phyloP scores from a whole-genome alignment of 35 echinoderm and acorn worm species.

The Strongylocentrotus purpuratus region DNA sequence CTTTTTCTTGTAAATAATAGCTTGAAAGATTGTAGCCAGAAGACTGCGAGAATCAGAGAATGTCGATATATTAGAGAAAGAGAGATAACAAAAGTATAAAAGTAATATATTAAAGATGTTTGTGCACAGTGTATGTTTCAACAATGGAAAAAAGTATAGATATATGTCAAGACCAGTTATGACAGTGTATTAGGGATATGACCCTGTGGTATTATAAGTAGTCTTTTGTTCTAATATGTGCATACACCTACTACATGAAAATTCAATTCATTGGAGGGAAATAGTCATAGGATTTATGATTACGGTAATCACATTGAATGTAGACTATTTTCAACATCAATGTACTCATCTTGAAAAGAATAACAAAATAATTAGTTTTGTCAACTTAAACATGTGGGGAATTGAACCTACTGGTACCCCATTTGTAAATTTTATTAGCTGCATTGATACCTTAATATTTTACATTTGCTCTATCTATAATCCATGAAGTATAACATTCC shows the following conservation, averaged over 20 bases:
- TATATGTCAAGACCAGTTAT: neutral
- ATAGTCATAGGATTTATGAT: too few relatives aligned
- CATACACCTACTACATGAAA: neutral
- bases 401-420: neutral
- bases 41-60: neutral
- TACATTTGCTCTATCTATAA: neutral
- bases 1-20: slow-evolving; percentile 13
- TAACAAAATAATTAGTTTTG: neutral
- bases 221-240: neutral
- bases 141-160: neutral
- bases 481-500: neutral
- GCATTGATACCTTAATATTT: neutral
- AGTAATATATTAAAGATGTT: neutral
- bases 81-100: neutral
- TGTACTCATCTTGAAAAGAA: neutral
- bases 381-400: neutral
- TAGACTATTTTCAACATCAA: neutral
- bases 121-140: neutral
- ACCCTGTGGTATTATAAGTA: neutral
- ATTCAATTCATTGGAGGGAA: neutral
- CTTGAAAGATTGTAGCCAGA: neutral
- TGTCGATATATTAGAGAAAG: neutral
- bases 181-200: neutral
- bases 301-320: neutral
- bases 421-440: neutral